Percentiles rank a stretch among this genome's conserved stretches.
Evolutionary conservation across 1,140 invertebrate species (phyloP).

Genomic region (Lasioglossum albipes): DNA sequence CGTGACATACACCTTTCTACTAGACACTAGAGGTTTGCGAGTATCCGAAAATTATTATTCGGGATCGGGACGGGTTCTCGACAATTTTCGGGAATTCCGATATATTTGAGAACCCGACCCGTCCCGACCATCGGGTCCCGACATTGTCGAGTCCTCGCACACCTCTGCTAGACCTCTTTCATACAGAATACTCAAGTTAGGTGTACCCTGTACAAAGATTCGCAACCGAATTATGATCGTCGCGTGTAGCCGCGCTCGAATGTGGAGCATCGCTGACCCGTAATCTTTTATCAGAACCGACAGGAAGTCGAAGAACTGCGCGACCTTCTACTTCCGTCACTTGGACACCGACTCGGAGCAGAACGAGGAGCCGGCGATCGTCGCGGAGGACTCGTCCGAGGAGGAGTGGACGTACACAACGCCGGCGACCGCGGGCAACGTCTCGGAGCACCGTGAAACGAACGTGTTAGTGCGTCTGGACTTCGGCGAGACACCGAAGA

Average conservation of each 20-base stretch:
- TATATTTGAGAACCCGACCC: no score
- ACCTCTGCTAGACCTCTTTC: no score
- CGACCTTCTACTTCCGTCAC: conserved; percentile 91
- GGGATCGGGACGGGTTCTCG: no score
- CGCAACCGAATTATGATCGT: no score
- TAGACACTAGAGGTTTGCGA: no score
- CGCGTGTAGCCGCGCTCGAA: not conserved
- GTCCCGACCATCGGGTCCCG: no score
- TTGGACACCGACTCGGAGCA: conserved; percentile 90
- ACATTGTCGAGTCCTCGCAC: no score
- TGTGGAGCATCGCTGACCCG: not conserved
- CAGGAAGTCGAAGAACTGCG: conserved; percentile 88
- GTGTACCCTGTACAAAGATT: no score
- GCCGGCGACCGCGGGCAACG: conserved; percentile 66
- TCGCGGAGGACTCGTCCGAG: conserved; percentile 84
- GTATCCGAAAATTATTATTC: no score
- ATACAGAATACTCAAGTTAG: no score
- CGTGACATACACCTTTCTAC: no score
- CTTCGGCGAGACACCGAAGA: conserved; percentile 65
- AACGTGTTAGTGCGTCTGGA: conserved; percentile 69
- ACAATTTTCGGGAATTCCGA: no score
- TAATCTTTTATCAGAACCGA: conserved; percentile 80
- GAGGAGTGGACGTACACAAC: conserved; percentile 87
- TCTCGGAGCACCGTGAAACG: conserved; percentile 60
- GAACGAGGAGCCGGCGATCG: conserved; percentile 67